A percentile compares a stretch with the other conserved stretches of the same genome.
These are phyloP conservation scores for Octodonta nipae DNA, from an alignment of 2,888 invertebrate species.

Conservation along the genomic window DNA sequence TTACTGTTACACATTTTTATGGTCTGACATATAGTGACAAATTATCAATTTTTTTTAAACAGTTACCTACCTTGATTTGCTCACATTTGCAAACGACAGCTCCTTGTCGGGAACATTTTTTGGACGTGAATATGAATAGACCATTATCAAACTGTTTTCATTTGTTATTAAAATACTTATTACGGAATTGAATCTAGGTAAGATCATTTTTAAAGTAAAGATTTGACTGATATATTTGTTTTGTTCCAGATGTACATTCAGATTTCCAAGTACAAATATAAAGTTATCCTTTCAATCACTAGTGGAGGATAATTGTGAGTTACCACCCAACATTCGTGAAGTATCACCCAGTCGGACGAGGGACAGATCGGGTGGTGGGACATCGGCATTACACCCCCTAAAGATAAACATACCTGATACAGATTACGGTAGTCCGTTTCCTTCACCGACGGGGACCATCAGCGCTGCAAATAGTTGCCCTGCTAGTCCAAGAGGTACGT, in stretches of 20 bases:
- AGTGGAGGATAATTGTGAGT: slow-evolving; percentile 55
- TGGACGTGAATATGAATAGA: too few species aligned
- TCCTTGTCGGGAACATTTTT: too few species aligned
- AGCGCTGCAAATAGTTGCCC: slow-evolving; percentile 97
- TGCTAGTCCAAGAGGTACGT: slow-evolving; percentile 76
- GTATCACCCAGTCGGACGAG: slow-evolving; percentile 34
- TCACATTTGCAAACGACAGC: too few species aligned
- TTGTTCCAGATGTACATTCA: slow-evolving; percentile 73
- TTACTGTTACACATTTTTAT: too few species aligned
- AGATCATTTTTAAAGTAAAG: too few species aligned
- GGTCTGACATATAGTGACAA: too few species aligned
- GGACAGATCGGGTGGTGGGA: slow-evolving; percentile 27
- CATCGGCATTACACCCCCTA: slow-evolving; percentile 53
- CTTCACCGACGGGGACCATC: slow-evolving; percentile 80
- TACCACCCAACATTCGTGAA: slow-evolving; percentile 34
- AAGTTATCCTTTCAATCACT: slow-evolving; percentile 86
- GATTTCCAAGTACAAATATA: slow-evolving; percentile 95
- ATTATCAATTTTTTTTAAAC: too few species aligned
- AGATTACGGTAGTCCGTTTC: slow-evolving; percentile 66
- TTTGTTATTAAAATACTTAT: too few species aligned
- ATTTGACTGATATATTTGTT: too few species aligned
- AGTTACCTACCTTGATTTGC: too few species aligned
- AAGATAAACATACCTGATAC: slow-evolving; percentile 76
- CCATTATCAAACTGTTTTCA: too few species aligned
- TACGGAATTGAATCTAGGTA: too few species aligned